Conservation (phyloP, 2,888 invertebrate species). For the Leptinotarsa tumamoca region DNA sequence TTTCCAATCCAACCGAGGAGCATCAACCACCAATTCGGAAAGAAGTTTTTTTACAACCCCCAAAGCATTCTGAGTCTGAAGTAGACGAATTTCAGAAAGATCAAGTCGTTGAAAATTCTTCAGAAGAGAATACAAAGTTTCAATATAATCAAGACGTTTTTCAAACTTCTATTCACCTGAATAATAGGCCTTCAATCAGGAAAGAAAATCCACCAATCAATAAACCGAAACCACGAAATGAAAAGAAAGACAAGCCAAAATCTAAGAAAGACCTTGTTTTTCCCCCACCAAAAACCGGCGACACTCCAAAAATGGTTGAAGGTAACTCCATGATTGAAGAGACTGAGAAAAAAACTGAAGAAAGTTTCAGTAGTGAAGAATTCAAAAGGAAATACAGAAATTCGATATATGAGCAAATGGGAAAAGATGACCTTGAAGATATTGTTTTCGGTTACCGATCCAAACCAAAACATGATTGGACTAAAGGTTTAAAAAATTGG, state of each 20-base stretch:
- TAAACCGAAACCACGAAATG: conserved; percentile 15
- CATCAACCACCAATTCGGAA: not conserved
- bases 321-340: not conserved
- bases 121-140: not conserved
- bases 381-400: not conserved
- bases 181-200: conserved; percentile 22
- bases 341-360: not conserved
- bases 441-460: conserved; percentile 2
- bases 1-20: not conserved
- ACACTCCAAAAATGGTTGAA: conserved; percentile 5
- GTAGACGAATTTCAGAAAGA: not conserved
- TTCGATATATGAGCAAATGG: not conserved
- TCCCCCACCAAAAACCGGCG: conserved; percentile 23
- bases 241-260: conserved; percentile 28
- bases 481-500: conserved; percentile 1
- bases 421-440: conserved; percentile 1
- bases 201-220: conserved; percentile 26
- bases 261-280: conserved; percentile 20
- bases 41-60: not conserved
- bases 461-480: not conserved
- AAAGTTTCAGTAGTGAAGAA: not conserved
- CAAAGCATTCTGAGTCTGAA: not conserved
- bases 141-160: not conserved
- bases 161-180: not conserved
- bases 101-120: not conserved